A percentile compares a stretch with the other conserved stretches of the same genome.
phyloP scores from a whole-genome alignment of 2,113 vertebrate species.

The Indri indri region DNA sequence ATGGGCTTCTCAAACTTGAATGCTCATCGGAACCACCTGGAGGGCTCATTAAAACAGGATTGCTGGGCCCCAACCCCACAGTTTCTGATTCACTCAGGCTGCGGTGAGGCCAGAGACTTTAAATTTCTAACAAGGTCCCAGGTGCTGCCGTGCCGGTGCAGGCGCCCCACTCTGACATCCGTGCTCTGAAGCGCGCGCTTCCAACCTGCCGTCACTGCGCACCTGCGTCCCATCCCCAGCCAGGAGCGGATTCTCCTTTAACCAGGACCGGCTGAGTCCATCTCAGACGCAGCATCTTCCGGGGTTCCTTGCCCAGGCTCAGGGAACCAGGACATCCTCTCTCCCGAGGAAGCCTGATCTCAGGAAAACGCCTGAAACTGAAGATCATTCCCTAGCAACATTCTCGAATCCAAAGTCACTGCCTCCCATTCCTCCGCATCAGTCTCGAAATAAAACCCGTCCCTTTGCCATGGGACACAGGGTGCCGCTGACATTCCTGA shows the following conservation, averaged over 20 bases:
- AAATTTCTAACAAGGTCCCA: neutral
- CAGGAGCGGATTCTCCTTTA: neutral
- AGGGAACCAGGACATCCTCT: neutral
- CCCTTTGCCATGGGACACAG: rapidly evolving
- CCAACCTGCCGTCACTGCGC: rapidly evolving
- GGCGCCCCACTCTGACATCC: neutral
- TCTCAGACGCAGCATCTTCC: rapidly evolving
- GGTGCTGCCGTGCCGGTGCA: neutral
- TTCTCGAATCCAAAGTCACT: neutral
- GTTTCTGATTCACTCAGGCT: neutral
- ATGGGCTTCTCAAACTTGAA: neutral
- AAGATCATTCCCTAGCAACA: neutral
- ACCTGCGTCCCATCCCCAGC: neutral
- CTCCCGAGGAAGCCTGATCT: too few relatives aligned
- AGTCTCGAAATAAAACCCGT: neutral
- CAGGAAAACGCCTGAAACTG: neutral
- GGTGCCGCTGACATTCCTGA: neutral
- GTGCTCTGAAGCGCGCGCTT: rapidly evolving
- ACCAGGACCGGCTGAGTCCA: neutral
- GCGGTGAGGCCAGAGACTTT: neutral
- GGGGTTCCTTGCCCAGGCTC: neutral
- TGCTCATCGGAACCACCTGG: neutral
- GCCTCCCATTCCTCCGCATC: neutral
- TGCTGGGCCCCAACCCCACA: neutral
- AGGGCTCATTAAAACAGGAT: neutral